Base-by-base conservation (phyloP, 2,113 vertebrate genomes). In the Tachuris rubrigastra region DNA sequence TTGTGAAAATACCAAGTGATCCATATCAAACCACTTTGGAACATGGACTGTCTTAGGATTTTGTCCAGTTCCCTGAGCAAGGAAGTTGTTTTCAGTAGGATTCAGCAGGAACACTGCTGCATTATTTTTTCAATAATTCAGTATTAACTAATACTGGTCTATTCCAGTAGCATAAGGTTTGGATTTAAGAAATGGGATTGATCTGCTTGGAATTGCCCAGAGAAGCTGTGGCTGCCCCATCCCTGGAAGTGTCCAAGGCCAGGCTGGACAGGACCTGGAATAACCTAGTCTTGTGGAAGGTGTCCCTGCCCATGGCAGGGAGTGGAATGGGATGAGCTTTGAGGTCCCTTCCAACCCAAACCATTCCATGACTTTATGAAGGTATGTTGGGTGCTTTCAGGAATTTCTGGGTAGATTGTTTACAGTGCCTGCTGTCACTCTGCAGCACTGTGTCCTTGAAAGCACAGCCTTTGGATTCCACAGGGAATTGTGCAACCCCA, bases 1-100 rank as follows among this genome's bases (percentile, higher is more conserved):
- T 74, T 92, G 68, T 69, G 80, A 90, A 93, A 93, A 88, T 63
- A 93, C 11, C 82, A 62, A 94, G 79, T 18, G 6, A 93, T 37
- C 82, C 83, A 5, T 66, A 84, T 49, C 85, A 89, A 89, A 89
- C 68, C 46, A 62, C 80, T 72, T 10, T 75, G 84, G 60, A 95
- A 87, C 52, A 50, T 0, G 18, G 49, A 72, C 15, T 23, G 35
- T 23, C 80, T 85, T 17, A 31, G n/a, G 73, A 92, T 74, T 63
- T 75, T 59, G 31, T 84, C 93, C 94, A 94, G 9, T 49, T 85
- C 83, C 68, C 73, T 39, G 27, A 53, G 47, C 42, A 37, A 71
- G 73, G 28, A 92, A 72, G 62, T 11, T 86, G 63, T 44, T 89
- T 81, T 58, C 71, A 81, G 63, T 8, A 66, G 74, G 82, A 65